Conservation (phyloP, 1,140 invertebrate species). For the Panulirus ornatus region DNA sequence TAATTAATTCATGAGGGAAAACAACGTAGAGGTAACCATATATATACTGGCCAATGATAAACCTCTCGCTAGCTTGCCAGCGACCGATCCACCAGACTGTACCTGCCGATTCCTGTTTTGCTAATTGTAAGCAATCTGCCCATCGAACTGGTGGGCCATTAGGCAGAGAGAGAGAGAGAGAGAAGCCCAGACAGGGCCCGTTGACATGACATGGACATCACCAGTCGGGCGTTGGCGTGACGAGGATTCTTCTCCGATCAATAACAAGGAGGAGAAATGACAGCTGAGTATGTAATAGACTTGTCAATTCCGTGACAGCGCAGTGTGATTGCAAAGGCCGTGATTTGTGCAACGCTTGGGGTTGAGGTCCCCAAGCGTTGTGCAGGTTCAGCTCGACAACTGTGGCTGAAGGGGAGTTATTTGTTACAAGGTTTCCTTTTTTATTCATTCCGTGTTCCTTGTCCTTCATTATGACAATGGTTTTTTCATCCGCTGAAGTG, state of each 20-base stretch:
- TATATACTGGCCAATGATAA: no score
- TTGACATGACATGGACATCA: constrained; percentile 53
- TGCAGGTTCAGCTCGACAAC: no score
- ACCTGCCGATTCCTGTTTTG: constrained; percentile 18
- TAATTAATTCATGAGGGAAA: no score
- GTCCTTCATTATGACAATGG: no score
- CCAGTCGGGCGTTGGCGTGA: constrained; percentile 3
- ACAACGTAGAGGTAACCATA: no score
- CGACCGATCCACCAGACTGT: no score
- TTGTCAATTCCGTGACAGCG: constrained; percentile 39
- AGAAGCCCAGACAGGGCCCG: constrained; percentile 7
- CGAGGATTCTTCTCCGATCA: constrained; percentile 59
- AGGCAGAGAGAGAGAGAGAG: constrained; percentile 6
- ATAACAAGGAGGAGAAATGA: constrained; percentile 64
- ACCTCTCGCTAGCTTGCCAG: no score
- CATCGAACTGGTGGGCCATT: neutral
- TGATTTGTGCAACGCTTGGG: neutral
- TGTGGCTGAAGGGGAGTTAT: no score
- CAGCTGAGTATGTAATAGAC: constrained; percentile 62
- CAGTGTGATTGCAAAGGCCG: constrained; percentile 33
- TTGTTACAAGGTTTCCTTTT: no score
- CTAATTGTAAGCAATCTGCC: constrained; percentile 32
- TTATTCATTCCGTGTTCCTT: no score
- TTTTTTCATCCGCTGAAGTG: no score
- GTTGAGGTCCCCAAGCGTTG: no score